A percentile compares a stretch with the other conserved stretches of the same genome.
Evolutionary conservation across 2,113 vertebrate species (phyloP).

Genomic region (Phoxinus phoxinus): DNA sequence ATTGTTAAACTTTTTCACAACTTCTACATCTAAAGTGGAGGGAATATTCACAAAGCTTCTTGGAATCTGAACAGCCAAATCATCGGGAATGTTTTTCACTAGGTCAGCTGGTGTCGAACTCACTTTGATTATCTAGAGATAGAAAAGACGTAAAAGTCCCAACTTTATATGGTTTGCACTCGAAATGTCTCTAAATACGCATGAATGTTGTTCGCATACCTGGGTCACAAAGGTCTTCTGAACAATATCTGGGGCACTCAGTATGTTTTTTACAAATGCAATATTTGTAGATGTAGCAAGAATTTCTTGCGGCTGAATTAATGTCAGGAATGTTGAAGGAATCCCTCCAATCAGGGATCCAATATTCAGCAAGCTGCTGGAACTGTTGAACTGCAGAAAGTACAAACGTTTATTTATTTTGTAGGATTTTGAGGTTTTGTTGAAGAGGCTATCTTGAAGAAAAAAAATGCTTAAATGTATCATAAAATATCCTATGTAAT

Average conservation of each 20-base stretch:
- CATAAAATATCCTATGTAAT: no score
- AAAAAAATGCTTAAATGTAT: not conserved
- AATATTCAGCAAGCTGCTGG: slow-evolving; percentile 6
- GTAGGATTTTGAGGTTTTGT: not conserved
- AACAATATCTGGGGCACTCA: slow-evolving; percentile 45
- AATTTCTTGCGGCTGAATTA: not conserved
- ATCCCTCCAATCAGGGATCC: slow-evolving; percentile 50
- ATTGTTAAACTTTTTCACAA: not conserved
- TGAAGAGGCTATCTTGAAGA: not conserved
- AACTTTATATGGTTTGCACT: not conserved
- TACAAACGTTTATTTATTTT: not conserved
- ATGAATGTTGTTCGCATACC: slow-evolving; percentile 1
- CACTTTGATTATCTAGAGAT: slow-evolving; percentile 34
- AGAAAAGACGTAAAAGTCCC: not conserved
- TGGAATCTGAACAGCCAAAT: slow-evolving; percentile 50
- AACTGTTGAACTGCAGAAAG: slow-evolving; percentile 25
- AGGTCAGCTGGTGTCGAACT: not conserved
- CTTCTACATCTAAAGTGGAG: not conserved
- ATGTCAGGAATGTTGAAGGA: slow-evolving; percentile 19
- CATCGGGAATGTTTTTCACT: slow-evolving; percentile 43
- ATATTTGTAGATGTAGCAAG: not conserved
- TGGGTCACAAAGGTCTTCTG: slow-evolving; percentile 49
- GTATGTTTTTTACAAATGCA: slow-evolving; percentile 35
- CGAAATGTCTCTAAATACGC: not conserved
- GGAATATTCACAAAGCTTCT: slow-evolving; percentile 33